Percentiles rank a stretch among this genome's conserved stretches.
Conservation (phyloP, 2,113 vertebrate species). For the Poicephalus gulielmi region DNA sequence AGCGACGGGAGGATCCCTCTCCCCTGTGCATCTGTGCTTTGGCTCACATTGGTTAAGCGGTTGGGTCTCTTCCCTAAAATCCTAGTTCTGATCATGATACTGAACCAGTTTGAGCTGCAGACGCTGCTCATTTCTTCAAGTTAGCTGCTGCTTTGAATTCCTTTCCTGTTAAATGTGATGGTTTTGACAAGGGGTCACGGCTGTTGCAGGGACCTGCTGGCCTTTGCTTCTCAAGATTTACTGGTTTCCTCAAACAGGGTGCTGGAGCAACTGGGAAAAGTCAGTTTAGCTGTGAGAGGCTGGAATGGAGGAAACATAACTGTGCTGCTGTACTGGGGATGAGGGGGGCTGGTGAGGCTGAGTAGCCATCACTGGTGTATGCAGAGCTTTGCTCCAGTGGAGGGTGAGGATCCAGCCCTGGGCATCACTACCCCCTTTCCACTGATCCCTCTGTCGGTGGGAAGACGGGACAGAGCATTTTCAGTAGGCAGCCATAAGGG, state of each 20-base stretch:
- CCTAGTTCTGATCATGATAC: background rate
- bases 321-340: background rate
- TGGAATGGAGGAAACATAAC: background rate
- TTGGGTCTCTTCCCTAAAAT: background rate
- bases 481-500: background rate
- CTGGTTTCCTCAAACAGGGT: background rate
- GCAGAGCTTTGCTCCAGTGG: background rate
- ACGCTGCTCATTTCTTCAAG: background rate
- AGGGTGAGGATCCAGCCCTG: background rate
- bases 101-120: background rate
- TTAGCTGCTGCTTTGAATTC: background rate
- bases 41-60: accelerated
- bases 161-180: background rate
- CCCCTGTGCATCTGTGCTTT: background rate
- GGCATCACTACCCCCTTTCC: accelerated
- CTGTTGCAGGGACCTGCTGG: background rate
- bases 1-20: background rate
- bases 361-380: background rate
- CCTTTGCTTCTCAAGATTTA: background rate
- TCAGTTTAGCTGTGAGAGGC: background rate
- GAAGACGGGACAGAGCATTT: background rate
- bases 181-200: background rate
- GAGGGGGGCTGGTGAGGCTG: background rate
- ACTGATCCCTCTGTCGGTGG: background rate
- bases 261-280: background rate